Percentiles rank a stretch among this genome's conserved stretches.
Conservation (phyloP, 2,797 vertebrate species). For the Sandelia bainsii region DNA sequence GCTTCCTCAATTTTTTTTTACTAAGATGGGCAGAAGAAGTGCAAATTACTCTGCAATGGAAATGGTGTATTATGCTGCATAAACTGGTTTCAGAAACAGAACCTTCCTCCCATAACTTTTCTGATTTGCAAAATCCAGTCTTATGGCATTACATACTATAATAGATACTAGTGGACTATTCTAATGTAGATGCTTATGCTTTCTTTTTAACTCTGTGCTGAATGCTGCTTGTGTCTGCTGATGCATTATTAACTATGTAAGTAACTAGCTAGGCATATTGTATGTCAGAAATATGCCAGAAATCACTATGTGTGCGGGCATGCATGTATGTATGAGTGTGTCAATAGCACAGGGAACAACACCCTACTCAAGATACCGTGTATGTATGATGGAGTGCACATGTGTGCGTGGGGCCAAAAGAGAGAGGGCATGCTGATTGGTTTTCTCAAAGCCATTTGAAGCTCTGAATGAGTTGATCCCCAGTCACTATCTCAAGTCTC, state of each 20-base stretch:
- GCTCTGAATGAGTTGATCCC: conserved; percentile 77
- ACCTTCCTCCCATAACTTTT: too few relatives aligned
- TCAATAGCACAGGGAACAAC: conserved; percentile 55
- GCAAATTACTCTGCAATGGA: background rate
- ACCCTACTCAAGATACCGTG: conserved; percentile 27
- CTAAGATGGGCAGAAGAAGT: background rate
- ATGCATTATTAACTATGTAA: conserved; percentile 43
- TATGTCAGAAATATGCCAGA: conserved; percentile 40
- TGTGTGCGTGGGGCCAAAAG: background rate
- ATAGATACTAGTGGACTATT: too few relatives aligned
- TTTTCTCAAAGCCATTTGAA: conserved; percentile 80
- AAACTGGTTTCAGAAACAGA: too few relatives aligned
- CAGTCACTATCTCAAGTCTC: conserved; percentile 72
- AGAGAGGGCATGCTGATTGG: conserved; percentile 68
- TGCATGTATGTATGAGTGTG: background rate
- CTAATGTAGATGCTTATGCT: background rate
- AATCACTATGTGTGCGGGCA: conserved; percentile 4
- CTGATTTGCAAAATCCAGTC: too few relatives aligned
- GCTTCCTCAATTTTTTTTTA: background rate
- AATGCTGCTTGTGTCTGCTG: conserved; percentile 11
- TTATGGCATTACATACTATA: too few relatives aligned
- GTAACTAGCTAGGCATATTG: conserved; percentile 45
- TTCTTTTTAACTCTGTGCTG: background rate
- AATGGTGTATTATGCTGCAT: background rate
- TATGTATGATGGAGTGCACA: conserved; percentile 13